These are phyloP conservation scores for Parauchenoglanis punctatus DNA, from an alignment of 2,797 vertebrate genomes.

Conservation along the genomic window DNA sequence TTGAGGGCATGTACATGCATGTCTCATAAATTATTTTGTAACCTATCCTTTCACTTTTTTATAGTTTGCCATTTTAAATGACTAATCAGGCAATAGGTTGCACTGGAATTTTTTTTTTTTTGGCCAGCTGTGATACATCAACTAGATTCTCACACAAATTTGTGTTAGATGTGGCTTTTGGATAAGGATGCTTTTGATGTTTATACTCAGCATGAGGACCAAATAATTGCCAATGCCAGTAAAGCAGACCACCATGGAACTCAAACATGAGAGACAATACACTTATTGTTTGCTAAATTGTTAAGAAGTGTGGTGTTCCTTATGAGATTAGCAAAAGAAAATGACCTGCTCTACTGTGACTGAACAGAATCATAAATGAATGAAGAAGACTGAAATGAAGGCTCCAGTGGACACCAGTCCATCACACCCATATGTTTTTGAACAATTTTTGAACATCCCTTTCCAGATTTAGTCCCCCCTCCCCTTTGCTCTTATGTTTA, in stretches of 20 bases:
- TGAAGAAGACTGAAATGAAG: neutral
- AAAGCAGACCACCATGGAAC: slow-evolving; percentile 15
- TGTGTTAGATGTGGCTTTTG: slow-evolving; percentile 20
- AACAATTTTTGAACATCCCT: neutral
- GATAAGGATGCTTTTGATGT: slow-evolving; percentile 17
- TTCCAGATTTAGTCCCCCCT: neutral
- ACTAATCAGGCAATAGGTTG: slow-evolving; percentile 8
- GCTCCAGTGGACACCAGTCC: neutral
- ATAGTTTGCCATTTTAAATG: neutral
- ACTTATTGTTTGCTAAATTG: neutral
- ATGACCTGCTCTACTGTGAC: neutral
- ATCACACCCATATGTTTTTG: neutral
- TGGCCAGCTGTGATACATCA: slow-evolving; percentile 22
- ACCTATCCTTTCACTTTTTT: neutral
- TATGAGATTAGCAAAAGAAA: neutral
- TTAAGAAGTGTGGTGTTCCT: neutral
- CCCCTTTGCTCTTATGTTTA: neutral
- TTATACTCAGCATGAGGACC: slow-evolving; percentile 15
- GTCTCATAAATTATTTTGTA: slow-evolving; percentile 2
- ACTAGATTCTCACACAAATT: slow-evolving; percentile 15
- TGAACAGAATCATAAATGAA: neutral
- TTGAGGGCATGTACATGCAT: neutral
- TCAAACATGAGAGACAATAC: neutral
- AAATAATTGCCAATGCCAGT: slow-evolving; percentile 22
- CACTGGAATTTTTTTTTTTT: neutral